Conservation (phyloP, 2,797 vertebrate genomes). For the Macrochelys suwanniensis region DNA sequence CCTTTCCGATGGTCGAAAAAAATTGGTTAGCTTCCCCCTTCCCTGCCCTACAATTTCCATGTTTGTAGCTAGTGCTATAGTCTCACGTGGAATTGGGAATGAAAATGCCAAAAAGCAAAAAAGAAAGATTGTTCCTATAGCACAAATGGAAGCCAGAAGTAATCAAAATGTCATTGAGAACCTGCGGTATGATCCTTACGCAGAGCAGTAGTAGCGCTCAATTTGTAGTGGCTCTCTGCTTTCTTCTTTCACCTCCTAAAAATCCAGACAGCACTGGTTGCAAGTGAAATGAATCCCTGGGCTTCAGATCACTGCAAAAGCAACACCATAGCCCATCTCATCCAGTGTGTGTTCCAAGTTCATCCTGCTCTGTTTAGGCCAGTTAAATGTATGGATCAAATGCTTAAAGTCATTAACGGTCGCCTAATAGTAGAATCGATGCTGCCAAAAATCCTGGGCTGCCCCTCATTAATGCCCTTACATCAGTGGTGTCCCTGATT, state of each 20-base stretch:
- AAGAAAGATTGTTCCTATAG: rapidly evolving
- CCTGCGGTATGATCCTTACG: background rate
- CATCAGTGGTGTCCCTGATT: slow-evolving; percentile 62
- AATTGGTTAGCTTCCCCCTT: background rate
- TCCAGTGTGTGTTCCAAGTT: slow-evolving; percentile 48
- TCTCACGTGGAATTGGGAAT: background rate
- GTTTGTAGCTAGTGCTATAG: background rate
- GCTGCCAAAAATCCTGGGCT: slow-evolving; percentile 35
- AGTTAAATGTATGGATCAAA: slow-evolving; percentile 71
- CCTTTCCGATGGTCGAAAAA: background rate
- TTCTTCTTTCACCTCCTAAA: background rate
- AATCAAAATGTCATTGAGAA: background rate
- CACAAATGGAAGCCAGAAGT: background rate
- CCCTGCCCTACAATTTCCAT: background rate
- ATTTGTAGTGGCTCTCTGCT: background rate
- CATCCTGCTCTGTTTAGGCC: slow-evolving; percentile 44
- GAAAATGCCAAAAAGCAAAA: background rate
- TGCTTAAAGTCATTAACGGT: slow-evolving; percentile 70
- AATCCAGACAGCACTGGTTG: background rate
- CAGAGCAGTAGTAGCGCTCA: background rate
- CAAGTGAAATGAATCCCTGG: slow-evolving; percentile 25
- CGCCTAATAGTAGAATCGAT: slow-evolving; percentile 72
- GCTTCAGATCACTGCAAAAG: slow-evolving; percentile 23
- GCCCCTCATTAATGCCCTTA: slow-evolving; percentile 62
- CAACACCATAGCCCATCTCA: slow-evolving; percentile 20